Conservation (phyloP, 2,113 vertebrate genomes). For the Phoenicopterus ruber region DNA sequence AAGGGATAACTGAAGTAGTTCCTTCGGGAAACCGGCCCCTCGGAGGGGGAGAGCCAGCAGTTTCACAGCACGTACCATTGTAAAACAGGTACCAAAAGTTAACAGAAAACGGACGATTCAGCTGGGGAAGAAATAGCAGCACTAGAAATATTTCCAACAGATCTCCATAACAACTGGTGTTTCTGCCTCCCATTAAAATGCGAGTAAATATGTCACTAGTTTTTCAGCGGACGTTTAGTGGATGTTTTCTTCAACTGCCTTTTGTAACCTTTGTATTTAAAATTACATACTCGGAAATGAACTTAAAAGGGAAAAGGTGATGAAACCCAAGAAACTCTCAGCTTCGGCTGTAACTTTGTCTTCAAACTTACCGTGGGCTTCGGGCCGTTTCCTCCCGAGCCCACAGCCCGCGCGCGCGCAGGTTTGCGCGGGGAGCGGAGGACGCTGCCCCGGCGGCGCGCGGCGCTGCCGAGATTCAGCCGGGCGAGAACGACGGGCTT, state of each 20-base stretch:
- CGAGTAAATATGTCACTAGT: not conserved
- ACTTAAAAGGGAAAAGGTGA: not conserved
- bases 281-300: not conserved
- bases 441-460: not conserved
- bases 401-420: rapidly evolving
- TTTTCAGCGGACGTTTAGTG: not conserved
- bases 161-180: not conserved
- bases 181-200: not conserved
- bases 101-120: not conserved
- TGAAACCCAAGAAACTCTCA: not conserved
- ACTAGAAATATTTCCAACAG: not conserved
- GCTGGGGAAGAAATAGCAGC: not conserved
- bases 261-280: not conserved
- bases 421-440: not conserved
- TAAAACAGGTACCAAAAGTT: not conserved
- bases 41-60: not conserved
- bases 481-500: rapidly evolving
- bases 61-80: not conserved
- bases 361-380: not conserved
- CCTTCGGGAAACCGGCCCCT: not conserved
- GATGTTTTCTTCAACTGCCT: not conserved
- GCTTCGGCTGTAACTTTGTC: not conserved
- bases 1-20: not conserved
- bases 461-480: not conserved
- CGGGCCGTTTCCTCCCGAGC: not conserved